A percentile compares a stretch with the other conserved stretches of the same genome.
These are phyloP conservation scores for Akabosia matsudoensis DNA, from an alignment of 1,140 invertebrate genomes.

Conservation along the genomic window DNA sequence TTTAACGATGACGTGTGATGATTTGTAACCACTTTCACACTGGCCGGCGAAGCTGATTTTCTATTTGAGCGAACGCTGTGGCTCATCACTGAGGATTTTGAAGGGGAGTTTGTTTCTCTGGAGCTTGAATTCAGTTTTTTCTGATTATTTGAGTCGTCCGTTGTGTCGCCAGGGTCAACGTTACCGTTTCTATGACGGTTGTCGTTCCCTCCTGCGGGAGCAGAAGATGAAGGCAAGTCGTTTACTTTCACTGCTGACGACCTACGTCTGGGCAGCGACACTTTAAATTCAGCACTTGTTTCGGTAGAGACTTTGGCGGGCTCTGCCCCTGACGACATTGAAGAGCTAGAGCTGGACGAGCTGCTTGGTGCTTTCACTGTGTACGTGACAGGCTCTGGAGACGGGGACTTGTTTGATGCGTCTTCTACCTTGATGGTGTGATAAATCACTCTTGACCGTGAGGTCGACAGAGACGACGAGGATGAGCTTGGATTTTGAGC, in stretches of 20 bases:
- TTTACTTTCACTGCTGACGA: neutral
- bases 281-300: constrained; percentile 16
- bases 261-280: constrained; percentile 4
- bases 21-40: neutral
- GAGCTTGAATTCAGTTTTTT: neutral
- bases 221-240: constrained; percentile 6
- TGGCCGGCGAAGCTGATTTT: neutral
- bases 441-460: constrained; percentile 30
- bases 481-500: constrained; percentile 1
- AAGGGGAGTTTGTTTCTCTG: neutral
- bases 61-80: neutral
- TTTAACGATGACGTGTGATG: neutral
- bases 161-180: neutral
- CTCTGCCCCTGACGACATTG: too few species aligned
- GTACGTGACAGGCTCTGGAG: constrained; percentile 30
- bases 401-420: neutral
- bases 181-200: constrained; percentile 11
- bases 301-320: constrained; percentile 2
- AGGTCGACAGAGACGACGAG: neutral
- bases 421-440: constrained; percentile 32
- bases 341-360: neutral
- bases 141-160: neutral
- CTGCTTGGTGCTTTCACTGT: neutral
- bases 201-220: neutral
- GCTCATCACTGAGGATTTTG: neutral